Conservation (phyloP, 2,888 invertebrate species). For the Abrostola tripartita region DNA sequence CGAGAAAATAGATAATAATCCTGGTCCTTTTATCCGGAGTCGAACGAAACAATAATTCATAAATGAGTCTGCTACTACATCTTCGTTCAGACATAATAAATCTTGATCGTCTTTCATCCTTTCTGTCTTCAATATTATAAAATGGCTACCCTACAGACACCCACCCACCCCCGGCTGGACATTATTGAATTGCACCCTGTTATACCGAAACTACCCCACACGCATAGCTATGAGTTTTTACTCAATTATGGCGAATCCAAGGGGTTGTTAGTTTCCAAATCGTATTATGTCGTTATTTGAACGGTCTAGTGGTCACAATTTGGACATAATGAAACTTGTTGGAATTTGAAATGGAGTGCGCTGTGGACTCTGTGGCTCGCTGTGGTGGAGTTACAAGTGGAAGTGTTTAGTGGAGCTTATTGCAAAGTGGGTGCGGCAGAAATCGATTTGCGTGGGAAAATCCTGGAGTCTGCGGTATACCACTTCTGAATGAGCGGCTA, state of each 20-base stretch:
- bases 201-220: constrained; percentile 43
- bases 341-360: constrained; percentile 8
- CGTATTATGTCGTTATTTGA: constrained; percentile 47
- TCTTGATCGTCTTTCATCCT: constrained; percentile 14
- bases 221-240: constrained; percentile 48
- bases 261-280: constrained; percentile 53
- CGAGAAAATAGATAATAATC: not conserved
- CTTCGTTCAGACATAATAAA: constrained; percentile 16
- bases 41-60: not conserved
- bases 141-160: constrained; percentile 28
- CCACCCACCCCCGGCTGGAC: constrained; percentile 1
- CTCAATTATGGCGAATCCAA: constrained; percentile 52
- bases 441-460: not conserved
- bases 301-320: constrained; percentile 35
- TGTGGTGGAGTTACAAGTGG: not conserved
- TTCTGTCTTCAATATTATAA: constrained; percentile 29
- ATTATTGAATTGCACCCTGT: constrained; percentile 48
- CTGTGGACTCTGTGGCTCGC: constrained; percentile 7
- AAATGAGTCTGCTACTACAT: constrained; percentile 14
- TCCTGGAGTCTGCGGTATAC: not conserved
- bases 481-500: too few relatives aligned
- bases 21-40: constrained; percentile 3
- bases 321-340: constrained; percentile 41
- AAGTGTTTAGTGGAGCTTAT: constrained; percentile 36
- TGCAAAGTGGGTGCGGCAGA: constrained; percentile 8